Base-by-base conservation (phyloP, 2,113 vertebrate genomes). In the Thermophis baileyi region DNA sequence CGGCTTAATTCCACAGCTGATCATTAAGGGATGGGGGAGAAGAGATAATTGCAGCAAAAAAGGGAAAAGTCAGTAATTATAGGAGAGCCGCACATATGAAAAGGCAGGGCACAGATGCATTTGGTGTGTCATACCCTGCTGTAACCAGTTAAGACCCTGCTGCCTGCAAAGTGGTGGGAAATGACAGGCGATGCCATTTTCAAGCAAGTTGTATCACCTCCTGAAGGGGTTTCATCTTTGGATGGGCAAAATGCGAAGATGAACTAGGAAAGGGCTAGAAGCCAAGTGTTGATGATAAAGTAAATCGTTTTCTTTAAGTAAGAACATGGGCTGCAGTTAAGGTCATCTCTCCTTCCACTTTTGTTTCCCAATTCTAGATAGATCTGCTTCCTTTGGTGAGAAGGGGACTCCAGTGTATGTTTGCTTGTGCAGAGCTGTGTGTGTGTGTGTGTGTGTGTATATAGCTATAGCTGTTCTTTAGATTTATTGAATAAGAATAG, bases 1-100 rank as follows among this genome's bases (percentile, higher is more conserved):
- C 90, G 54, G 88, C 94, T 96, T 96, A 94, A 96, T 96, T 97
- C 95, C 74, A 93, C 95, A 96, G 95, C 96, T 96, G 96, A 96
- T 97, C 95, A 96, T 97, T 97, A 97, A 95, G 94, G 51, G 74
- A 81, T 81, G 94, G 93, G 93, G 85, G 92, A 88, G 90, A 87
- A 40, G 87, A 90, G 44, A 96, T 97, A 94, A 97, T 96, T 96
- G 94, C 95, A 94, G 93, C 92, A 93, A 92, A 69, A 69, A 96
- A 94, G 94, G 92, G 93, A 93, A 94, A 90, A 93, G 35, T 92
- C 93, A 46, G 93, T 95, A 95, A 93, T 97, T 95, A 94, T 87
- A 44, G 16, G 88, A 94, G 94, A 93, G 88, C 92, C 86, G 93
- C 69, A 50, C 57, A 89, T 95, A 94, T 92, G 94, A 93, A 96